These are phyloP conservation scores for Hedychridium roseum DNA, from an alignment of 2,888 invertebrate species.

Conservation along the genomic window DNA sequence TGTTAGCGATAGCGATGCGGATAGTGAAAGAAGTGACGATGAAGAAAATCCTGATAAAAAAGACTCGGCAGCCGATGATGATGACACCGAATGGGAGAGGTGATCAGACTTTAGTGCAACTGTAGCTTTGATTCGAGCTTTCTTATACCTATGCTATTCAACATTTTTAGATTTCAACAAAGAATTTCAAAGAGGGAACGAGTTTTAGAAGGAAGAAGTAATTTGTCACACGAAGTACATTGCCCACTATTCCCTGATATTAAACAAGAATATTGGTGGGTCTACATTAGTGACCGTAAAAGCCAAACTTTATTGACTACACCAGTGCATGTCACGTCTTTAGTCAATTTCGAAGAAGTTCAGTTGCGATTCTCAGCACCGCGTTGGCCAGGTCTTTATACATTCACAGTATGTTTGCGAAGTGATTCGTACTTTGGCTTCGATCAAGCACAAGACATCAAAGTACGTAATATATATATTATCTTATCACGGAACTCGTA, in stretches of 20 bases:
- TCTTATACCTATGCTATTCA: not conserved
- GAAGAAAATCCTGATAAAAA: conserved; percentile 68
- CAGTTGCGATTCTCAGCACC: conserved; percentile 95
- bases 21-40: conserved; percentile 67
- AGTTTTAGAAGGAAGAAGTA: conserved; percentile 89
- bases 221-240: conserved; percentile 95
- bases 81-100: conserved; percentile 91
- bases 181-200: conserved; percentile 87
- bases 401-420: conserved; percentile 89
- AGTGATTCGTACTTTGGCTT: conserved; percentile 95
- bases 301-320: conserved; percentile 89
- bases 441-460: conserved; percentile 94
- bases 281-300: conserved; percentile 96
- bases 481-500: not conserved
- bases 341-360: conserved; percentile 88
- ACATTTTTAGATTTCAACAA: conserved; percentile 74
- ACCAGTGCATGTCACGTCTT: conserved; percentile 92
- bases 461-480: conserved; percentile 65
- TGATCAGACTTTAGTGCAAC: too few species aligned
- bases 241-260: conserved; percentile 94
- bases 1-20: conserved; percentile 63
- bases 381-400: conserved; percentile 89
- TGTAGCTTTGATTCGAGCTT: too few species aligned
- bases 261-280: conserved; percentile 99
- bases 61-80: conserved; percentile 70